Percentiles rank a stretch among this genome's conserved stretches.
Evolutionary conservation across 2,888 invertebrate genomes (phyloP).

Genomic region (Ochropacha duplaris): DNA sequence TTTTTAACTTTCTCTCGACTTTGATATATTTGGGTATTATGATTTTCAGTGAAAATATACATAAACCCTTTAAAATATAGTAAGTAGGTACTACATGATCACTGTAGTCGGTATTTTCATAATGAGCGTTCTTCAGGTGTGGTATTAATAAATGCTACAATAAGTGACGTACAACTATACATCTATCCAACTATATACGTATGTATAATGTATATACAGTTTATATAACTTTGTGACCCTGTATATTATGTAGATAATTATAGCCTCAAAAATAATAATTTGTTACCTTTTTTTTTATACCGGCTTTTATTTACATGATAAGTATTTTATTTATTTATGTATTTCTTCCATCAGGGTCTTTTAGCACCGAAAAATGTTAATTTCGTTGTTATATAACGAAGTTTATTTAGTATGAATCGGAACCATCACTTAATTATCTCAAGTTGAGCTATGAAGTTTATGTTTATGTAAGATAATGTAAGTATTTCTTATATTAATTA

Average conservation of each 20-base stretch:
- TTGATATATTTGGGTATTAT: neutral
- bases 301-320: slow-evolving; percentile 61
- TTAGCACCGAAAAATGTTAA: slow-evolving; percentile 63
- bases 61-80: neutral
- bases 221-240: slow-evolving; percentile 70
- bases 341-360: slow-evolving; percentile 50
- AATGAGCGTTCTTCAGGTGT: slow-evolving; percentile 82
- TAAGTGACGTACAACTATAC: slow-evolving; percentile 41
- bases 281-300: slow-evolving; percentile 52
- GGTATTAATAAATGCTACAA: slow-evolving; percentile 71
- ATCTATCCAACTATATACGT: slow-evolving; percentile 51
- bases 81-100: neutral
- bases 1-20: neutral
- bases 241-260: slow-evolving; percentile 39
- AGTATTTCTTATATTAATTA: neutral
- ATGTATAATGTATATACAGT: slow-evolving; percentile 53
- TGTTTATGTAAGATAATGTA: neutral
- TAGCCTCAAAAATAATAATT: slow-evolving; percentile 66
- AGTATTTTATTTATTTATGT: slow-evolving; percentile 38
- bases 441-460: neutral
- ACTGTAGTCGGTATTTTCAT: slow-evolving; percentile 43
- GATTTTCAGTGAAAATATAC: neutral
- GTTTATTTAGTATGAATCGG: neutral
- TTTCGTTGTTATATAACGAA: slow-evolving; percentile 22
- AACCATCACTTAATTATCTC: neutral